Base-by-base conservation (phyloP, 2,797 vertebrate genomes). In the Potorous gilbertii region DNA sequence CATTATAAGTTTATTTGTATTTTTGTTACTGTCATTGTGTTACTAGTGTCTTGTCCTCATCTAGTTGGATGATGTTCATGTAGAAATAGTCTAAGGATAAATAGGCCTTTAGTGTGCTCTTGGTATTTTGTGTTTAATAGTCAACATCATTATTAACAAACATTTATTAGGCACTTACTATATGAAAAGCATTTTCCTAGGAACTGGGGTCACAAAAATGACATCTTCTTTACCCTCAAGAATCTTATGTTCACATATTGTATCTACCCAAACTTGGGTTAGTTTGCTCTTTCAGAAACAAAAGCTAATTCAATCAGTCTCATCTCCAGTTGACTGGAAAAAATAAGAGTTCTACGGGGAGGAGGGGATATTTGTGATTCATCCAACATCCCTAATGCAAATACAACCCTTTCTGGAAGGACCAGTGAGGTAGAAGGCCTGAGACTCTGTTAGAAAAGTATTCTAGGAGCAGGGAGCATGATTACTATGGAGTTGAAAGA, bases 271-370 rank as follows among this genome's bases (percentile, higher is more conserved):
- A 24, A 27, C 21, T 74, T 21, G 66, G n/a, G 66, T 3, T 40
- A 24, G 18, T 24, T 46, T 21, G 21, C 40, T 81, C 8, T 27
- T 50, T 46, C 40, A 50, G 74, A 87, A 95, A 95, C 57, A 94
- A 95, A 96, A 81, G 91, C 24, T 54, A 56, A 4, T 34, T 54
- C 40, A 46, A 50, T 24, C 56, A 74, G 87, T 96, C 94, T 40
- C 66, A 50, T 50, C 59, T 87, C 50, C 57, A 92, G 56, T 40
- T 46, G 40, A 89, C 90, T 90, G 96, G 40, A 95, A 90, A 94
- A 95, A 50, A 93, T 28, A 62, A 81, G 21, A 9, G 21, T 87
- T 21, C 8, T 27, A 16, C 4, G 18, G 34, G 34, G 4, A n/a
- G 21, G 18, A 18, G 40, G 40, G 9, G 40, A 0, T 4, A 87